These are phyloP conservation scores for Sesamia inferens DNA, from an alignment of 2,888 invertebrate species.

Conservation along the genomic window DNA sequence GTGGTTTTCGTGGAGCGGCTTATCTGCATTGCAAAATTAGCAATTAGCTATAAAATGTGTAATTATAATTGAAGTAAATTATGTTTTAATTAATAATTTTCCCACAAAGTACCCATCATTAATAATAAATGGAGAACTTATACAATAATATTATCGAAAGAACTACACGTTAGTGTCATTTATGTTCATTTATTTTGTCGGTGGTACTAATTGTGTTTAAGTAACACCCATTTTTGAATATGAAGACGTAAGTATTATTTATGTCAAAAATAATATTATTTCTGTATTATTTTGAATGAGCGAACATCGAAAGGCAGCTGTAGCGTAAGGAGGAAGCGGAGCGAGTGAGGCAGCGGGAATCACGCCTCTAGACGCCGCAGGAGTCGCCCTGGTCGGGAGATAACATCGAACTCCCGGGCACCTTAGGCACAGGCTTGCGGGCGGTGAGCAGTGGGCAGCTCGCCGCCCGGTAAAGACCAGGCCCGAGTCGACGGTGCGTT, in stretches of 20 bases:
- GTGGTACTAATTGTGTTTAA: neutral
- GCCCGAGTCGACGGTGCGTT: too few relatives aligned
- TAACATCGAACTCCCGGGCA: too few relatives aligned
- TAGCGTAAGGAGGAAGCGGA: too few relatives aligned
- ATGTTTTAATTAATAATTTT: constrained; percentile 3
- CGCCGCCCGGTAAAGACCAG: too few relatives aligned
- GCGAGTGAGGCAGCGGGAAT: too few relatives aligned
- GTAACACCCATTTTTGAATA: neutral
- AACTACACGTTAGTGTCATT: neutral
- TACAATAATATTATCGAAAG: neutral
- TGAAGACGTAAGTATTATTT: constrained; percentile 7
- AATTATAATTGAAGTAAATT: neutral
- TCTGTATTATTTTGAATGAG: neutral
- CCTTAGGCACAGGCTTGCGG: too few relatives aligned
- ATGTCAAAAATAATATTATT: neutral
- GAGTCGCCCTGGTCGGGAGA: too few relatives aligned
- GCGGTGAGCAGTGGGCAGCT: too few relatives aligned
- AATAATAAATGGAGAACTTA: neutral
- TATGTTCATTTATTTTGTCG: neutral
- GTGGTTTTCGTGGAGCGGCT: too few relatives aligned
- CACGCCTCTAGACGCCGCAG: too few relatives aligned
- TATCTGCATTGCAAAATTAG: neutral
- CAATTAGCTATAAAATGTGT: constrained; percentile 14
- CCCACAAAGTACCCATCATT: neutral
- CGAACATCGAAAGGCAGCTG: neutral